Evolutionary conservation across 2,888 invertebrate genomes (phyloP), one percentile per base, ranked within the genome.

Genomic region (Cantharis rustica): DNA sequence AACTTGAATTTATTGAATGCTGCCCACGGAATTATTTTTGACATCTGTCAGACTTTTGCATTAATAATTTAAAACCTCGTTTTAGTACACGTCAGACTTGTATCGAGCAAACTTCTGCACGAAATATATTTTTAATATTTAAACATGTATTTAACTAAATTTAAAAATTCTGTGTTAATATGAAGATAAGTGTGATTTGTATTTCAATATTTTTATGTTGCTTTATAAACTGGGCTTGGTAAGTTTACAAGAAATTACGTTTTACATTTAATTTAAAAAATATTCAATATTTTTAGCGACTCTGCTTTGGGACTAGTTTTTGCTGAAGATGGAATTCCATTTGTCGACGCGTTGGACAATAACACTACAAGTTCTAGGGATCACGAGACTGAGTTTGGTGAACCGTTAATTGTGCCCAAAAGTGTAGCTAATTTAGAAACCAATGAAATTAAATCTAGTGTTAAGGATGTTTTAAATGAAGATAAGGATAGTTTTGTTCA

Each of bases 131-230:
- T 64, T 20, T 17, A 68, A 23, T 23, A 68, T 69, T 26, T 27
- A 80, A 77, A 76, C 72, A 78, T 79, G 74, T 73, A 80, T 73
- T 78, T 71, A 71, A 77, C 75, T 71, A 75, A 70, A 69, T 72
- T 16, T 66, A 78, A 76, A 76, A 47, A 26, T 74, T 75, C 64
- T 69, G 69, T 75, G 68, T 71, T 89, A 91, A 89, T 89, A 92
- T 92, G 92, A 92, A 90, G 91, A 89, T 90, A 87, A 90, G 90
- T 84, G 87, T 91, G 85, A 89, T 89, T 86, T 86, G 90, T 83
- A 89, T 91, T 85, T 91, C 91, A 87, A 91, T 91, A 89, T 90
- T 90, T 85, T 88, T 92, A 85, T 89, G 92, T 88, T 90, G 92
- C 91, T 86, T 81, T 84, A 73, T 77, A 69, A 78, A 79, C 76